Evolutionary conservation across 2,888 invertebrate genomes (phyloP).

Genomic region (Cantharis flavilabris): DNA sequence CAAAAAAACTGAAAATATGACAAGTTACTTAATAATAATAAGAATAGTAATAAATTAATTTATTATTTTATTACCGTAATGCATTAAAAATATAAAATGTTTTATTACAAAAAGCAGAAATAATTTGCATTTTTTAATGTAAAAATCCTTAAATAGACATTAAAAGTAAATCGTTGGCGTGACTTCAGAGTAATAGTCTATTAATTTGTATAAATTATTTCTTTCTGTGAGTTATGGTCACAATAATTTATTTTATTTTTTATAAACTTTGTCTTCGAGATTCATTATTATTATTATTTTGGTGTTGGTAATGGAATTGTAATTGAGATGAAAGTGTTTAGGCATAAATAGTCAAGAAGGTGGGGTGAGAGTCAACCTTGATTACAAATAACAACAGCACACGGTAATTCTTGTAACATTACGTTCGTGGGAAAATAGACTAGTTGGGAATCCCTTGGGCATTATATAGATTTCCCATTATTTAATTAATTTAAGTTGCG

Average conservation of each 20-base stretch:
- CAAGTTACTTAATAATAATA: background rate
- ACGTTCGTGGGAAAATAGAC: constrained; percentile 35
- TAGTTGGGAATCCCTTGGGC: constrained; percentile 34
- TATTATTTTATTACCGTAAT: constrained; percentile 1
- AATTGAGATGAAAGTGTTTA: constrained; percentile 31
- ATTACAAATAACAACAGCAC: constrained; percentile 31
- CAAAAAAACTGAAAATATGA: background rate
- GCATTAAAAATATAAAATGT: background rate
- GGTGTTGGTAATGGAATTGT: constrained; percentile 8
- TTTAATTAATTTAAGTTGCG: background rate
- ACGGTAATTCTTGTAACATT: constrained; percentile 24
- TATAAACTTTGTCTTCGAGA: background rate
- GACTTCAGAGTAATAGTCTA: background rate
- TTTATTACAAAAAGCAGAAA: background rate
- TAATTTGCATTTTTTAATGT: background rate
- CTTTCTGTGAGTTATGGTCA: background rate
- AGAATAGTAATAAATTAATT: background rate
- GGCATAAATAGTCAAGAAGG: constrained; percentile 21
- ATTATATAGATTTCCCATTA: constrained; percentile 12
- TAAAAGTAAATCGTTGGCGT: background rate
- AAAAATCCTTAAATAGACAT: background rate
- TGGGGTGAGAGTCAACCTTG: constrained; percentile 36
- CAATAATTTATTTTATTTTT: background rate
- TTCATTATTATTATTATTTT: background rate
- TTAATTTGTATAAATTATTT: background rate